Evolutionary conservation across 2,888 invertebrate genomes (phyloP), one percentile per base, ranked within the genome.

Genomic region (Carpatolechia fugitivella): DNA sequence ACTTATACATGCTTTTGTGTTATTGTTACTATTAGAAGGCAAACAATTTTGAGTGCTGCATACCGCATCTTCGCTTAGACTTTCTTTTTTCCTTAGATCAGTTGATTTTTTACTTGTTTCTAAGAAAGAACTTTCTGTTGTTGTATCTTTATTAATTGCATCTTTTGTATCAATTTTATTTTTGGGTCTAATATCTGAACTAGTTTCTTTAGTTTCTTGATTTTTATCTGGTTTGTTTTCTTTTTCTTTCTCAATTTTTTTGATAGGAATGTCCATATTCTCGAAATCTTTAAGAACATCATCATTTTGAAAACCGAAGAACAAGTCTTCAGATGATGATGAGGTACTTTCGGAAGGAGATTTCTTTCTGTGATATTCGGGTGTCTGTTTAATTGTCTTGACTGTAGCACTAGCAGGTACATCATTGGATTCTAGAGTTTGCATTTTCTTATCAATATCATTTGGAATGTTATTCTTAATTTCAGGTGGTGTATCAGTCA

Each of bases 231-330:
- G 5, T 3, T 40, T 7, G 7, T 14, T 31, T 6, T 16, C 31
- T 13, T 29, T 47, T 41, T 24, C 3, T n/a, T 2, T 36, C 10
- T 51, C 20, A 6, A 18, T 24, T 29, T 51, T 35, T 56, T 70
- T 67, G 1, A 79, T 62, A 3, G 85, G 85, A 56, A 85, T 82
- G 1, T 74, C 67, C 50, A 82, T 78, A 57, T 71, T 79, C 61
- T 82, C 80, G 14, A 85, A 65, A 56, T 73, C 69, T 11, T 61
- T 68, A 0, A 82, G 20, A 2, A 80, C 57, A 6, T 81, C 77
- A 38, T 81, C 78, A 44, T 78, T 77, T 31, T 65, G 69, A 1
- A 75, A 61, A 51, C 70, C 70, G 3, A 69, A 56, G 52, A 80
- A 76, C 0, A 70, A 68, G 0, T 69, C 58, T 7, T 65, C 65